Evolutionary conservation across 2,113 vertebrate genomes (phyloP).

Genomic region (Poecile atricapillus): DNA sequence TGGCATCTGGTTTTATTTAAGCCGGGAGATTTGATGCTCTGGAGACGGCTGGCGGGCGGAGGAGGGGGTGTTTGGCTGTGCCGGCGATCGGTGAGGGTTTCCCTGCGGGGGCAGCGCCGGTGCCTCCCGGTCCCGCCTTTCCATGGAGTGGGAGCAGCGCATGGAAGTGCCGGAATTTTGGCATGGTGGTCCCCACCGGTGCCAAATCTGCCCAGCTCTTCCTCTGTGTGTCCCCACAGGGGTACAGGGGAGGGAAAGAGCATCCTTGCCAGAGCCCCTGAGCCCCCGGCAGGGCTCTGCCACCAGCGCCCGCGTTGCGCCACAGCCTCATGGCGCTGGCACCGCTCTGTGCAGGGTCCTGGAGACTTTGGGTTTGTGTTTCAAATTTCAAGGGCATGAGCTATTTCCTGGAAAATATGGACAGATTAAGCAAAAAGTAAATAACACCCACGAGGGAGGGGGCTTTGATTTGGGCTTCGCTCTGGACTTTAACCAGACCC

Average conservation of each 20-base stretch:
- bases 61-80: background rate
- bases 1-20: slow-evolving; percentile 64
- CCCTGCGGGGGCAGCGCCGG: background rate
- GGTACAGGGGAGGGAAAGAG: background rate
- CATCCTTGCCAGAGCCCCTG: background rate
- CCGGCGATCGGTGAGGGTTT: background rate
- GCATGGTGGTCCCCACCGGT: accelerated
- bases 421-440: slow-evolving; percentile 56
- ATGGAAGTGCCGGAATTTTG: accelerated
- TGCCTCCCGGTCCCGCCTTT: background rate
- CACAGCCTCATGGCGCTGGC: background rate
- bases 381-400: slow-evolving; percentile 63
- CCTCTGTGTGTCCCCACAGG: accelerated
- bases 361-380: slow-evolving; percentile 13
- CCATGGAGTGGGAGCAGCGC: accelerated
- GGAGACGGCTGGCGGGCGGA: background rate
- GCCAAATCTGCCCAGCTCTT: background rate
- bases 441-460: background rate
- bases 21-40: background rate
- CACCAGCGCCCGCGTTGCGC: accelerated
- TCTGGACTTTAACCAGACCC: slow-evolving; percentile 26
- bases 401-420: slow-evolving; percentile 57
- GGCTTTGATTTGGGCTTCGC: background rate
- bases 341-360: background rate
- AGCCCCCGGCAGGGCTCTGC: background rate